Base-by-base conservation (phyloP, 2,888 invertebrate genomes). In the Endotricha flammealis region DNA sequence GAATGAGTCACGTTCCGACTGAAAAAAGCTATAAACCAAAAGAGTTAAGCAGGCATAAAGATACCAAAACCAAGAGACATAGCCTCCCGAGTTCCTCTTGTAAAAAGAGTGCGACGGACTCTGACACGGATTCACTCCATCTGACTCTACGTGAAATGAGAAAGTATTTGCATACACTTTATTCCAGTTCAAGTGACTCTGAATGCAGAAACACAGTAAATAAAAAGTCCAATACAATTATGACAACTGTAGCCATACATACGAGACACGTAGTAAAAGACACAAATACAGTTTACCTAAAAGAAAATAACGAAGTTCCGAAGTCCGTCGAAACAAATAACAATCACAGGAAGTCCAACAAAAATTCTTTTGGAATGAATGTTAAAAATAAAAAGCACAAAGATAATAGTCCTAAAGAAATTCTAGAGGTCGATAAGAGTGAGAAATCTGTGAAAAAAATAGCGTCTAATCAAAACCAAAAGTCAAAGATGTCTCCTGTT, bases 101-200 rank as follows among this genome's bases (percentile, higher is more conserved):
- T 28, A 88, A 87, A 45, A 88, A 82, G 46, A 83, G 73, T 47
- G 54, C 60, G 12, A 78, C 87, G 9, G 90, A 90, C 43, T 89
- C 89, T 32, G 88, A 88, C 36, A 88, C 89, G 2, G 95, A 95
- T 65, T 78, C 85, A 2, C 90, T 95, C 44, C 95, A 95, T 68
- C 92, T 95, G 91, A 95, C 95, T 6, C 77, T 95, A 38, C 92
- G 93, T 53, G 95, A 95, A 78, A 94, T 95, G 63, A 90, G 94
- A 46, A 93, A 93, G 59, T 95, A 94, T 70, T 88, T 95, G 57
- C 93, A 95, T 50, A 94, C 93, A 4, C 82, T 95, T 27, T 95
- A 95, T 68, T 93, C 94, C 20, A 92, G 91, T 70, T 91, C 91
- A 29, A 91, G 91, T 57, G 92, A 92, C 60, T 91, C 92, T 0